Conservation (phyloP, 2,797 vertebrate genomes). For the Leptodactylus fallax region DNA sequence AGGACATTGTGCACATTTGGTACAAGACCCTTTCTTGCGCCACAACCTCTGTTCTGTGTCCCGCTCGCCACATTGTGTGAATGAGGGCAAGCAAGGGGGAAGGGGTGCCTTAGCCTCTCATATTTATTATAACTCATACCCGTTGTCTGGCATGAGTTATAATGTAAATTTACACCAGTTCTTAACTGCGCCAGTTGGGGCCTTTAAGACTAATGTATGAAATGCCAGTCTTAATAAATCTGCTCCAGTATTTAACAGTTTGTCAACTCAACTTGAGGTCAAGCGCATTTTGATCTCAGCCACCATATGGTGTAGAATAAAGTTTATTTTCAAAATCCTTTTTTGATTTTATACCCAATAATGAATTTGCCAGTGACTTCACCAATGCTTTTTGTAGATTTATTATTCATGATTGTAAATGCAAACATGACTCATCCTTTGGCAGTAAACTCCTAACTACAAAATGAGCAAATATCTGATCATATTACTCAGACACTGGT, state of each 20-base stretch:
- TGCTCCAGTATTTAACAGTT: background rate
- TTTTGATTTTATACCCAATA: background rate
- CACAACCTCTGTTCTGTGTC: too few species aligned
- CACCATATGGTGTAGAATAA: background rate
- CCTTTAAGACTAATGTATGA: too few species aligned
- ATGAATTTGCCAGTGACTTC: slow-evolving; percentile 31
- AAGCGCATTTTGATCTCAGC: background rate
- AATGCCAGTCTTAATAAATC: background rate
- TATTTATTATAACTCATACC: too few species aligned
- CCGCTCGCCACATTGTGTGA: too few species aligned
- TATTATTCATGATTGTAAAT: slow-evolving; percentile 58
- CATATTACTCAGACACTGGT: slow-evolving; percentile 5
- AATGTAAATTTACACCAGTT: too few species aligned
- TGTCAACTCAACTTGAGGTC: background rate
- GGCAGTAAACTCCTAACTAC: slow-evolving; percentile 38
- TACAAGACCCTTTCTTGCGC: too few species aligned
- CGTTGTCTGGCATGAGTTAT: too few species aligned
- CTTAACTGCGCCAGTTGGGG: too few species aligned
- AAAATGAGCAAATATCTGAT: slow-evolving; percentile 41
- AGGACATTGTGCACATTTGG: too few species aligned
- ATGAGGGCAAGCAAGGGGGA: too few species aligned
- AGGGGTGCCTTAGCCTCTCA: too few species aligned
- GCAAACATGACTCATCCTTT: slow-evolving; percentile 52
- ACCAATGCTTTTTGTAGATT: slow-evolving; percentile 36
- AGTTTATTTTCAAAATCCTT: background rate